Base-by-base conservation (phyloP, 1,140 invertebrate genomes). In the Drosophila funebris region DNA sequence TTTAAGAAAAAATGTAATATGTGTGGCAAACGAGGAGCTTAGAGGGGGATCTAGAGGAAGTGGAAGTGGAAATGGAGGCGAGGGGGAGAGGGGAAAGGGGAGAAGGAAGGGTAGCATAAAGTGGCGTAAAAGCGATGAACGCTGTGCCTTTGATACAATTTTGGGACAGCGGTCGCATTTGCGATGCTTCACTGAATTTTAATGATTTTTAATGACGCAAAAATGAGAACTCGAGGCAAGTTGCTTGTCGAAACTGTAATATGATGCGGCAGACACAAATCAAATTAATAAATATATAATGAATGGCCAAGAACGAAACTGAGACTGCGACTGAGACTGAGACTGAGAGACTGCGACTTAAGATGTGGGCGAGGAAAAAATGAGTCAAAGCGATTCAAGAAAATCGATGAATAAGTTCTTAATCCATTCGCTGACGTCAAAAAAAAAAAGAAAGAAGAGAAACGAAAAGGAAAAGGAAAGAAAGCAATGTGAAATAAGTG, bases 191-290 rank as follows among this genome's bases (percentile, higher is more conserved):
- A 84, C 62, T 73, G 80, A 52, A 58, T 84, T 84, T 84, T 79
- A 84, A 84, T 84, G 80, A 79, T 79, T 84, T 84, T 76, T 73
- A 84, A 84, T 83, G 76, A 76, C 57, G 70, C 29, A 20, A 9
- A 58, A 46, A 58, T 8, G 11, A 44, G 39, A 20, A 44, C 24
- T 58, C 6, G 56, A 31, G 11, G n/a, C n/a, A 53, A 36, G 31
- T 22, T 1, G 43, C 7, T 8, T 0, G 4, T 56, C 13, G 41
- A 9, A 46, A 29, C 29, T 1, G 37, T 13, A 29, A 63, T 43
- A 31, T 37, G 14, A 43, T 41, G 50, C 33, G 33, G 31, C 33
- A 16, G 31, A 2, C 39, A 37, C 18, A 50, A 67, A 78, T 78
- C 66, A 83, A 76, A 83, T 83, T 83, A 78, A 83, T 83, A 76